A percentile compares a stretch with the other conserved stretches of the same genome.
These are phyloP conservation scores for Biston betularia DNA, from an alignment of 2,888 invertebrate genomes.

Conservation along the genomic window DNA sequence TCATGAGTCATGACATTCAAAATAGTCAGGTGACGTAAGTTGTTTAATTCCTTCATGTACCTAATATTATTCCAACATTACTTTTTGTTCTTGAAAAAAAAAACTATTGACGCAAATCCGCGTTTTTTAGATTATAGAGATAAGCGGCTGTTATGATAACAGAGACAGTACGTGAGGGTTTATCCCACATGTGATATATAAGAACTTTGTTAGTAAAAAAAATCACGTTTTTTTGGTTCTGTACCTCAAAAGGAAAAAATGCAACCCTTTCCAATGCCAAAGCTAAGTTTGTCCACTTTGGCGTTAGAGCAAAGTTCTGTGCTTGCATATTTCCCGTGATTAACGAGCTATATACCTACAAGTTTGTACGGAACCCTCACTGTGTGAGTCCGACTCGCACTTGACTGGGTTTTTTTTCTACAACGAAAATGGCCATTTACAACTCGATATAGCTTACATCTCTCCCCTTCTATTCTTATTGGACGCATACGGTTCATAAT, in stretches of 20 bases:
- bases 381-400: no score
- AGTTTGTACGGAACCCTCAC: no score
- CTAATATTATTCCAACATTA: constrained; percentile 2
- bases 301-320: no score
- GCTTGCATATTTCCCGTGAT: no score
- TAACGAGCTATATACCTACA: no score
- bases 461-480: constrained; percentile 15
- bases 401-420: background rate
- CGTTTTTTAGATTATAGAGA: constrained; percentile 3
- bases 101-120: constrained; percentile 11
- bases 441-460: background rate
- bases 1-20: constrained; percentile 9
- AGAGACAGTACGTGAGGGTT: background rate
- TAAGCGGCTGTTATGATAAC: constrained; percentile 15
- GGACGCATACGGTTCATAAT: constrained; percentile 24
- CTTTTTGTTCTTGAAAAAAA: constrained; percentile 1
- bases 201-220: background rate
- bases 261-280: background rate
- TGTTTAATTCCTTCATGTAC: constrained; percentile 21
- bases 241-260: no score
- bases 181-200: constrained; percentile 1
- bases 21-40: constrained; percentile 20
- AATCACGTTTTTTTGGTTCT: no score
- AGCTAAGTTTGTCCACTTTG: no score
- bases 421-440: background rate